Percentiles rank a stretch among this genome's conserved stretches.
Conservation (phyloP, 2,113 vertebrate genomes). For the Isichthys henryi region DNA sequence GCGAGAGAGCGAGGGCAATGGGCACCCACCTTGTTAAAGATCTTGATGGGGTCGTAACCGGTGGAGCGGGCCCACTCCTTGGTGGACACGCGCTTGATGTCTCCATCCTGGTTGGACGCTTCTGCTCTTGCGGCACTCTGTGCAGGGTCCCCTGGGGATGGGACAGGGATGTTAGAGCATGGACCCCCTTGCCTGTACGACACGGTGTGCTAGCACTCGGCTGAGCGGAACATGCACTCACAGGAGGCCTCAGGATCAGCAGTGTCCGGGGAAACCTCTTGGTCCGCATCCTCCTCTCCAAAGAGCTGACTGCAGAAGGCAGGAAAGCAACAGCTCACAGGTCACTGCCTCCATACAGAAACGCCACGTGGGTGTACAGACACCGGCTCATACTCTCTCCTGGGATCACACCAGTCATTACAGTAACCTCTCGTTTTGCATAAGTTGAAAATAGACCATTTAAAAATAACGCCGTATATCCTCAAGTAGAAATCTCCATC, state of each 20-base stretch:
- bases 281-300: conserved; percentile 96
- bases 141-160: conserved; percentile 77
- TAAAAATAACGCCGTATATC: not conserved
- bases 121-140: conserved; percentile 79
- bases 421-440: not conserved
- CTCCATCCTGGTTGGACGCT: conserved; percentile 85
- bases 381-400: not conserved
- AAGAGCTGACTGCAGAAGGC: conserved; percentile 77
- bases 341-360: not conserved
- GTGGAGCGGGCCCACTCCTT: conserved; percentile 94
- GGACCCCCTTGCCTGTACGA: not conserved
- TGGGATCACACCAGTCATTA: not conserved
- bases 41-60: conserved; percentile 82
- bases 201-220: not conserved
- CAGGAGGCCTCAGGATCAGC: conserved; percentile 93
- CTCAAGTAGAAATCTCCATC: not conserved
- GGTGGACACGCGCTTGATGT: conserved; percentile 89
- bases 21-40: conserved; percentile 88
- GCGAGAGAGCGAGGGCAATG: not conserved
- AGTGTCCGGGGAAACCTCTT: conserved; percentile 94
- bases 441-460: not conserved
- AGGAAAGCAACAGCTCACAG: conserved; percentile 9
- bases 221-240: conserved; percentile 57
- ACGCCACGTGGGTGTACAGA: not conserved
- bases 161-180: not conserved